Conservation (phyloP, 2,888 invertebrate genomes). For the Watsonalla binaria region DNA sequence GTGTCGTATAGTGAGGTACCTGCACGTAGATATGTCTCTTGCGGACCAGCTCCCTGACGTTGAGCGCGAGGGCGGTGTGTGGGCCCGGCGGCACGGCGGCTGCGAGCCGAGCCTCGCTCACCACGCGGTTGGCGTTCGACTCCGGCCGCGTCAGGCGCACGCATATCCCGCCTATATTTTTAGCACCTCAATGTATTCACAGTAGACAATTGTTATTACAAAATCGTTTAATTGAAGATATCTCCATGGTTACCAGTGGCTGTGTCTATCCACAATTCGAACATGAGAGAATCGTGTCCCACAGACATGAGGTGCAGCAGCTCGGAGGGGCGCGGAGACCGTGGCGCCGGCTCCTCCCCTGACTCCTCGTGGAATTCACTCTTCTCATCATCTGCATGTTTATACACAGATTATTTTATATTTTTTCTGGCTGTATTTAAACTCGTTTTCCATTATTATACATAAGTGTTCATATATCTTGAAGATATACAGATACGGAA, state of each 20-base stretch:
- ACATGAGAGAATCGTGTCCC: constrained; percentile 80
- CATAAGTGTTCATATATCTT: no score
- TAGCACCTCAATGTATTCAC: no score
- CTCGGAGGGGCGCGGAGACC: constrained; percentile 25
- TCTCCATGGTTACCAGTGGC: constrained; percentile 35
- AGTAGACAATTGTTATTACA: no score
- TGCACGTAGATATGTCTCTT: constrained; percentile 78
- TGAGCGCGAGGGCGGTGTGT: constrained; percentile 80
- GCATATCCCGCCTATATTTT: constrained; percentile 55
- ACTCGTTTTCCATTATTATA: no score
- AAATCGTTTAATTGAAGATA: no score
- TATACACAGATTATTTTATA: no score
- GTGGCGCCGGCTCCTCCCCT: constrained; percentile 17
- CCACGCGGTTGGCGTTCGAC: constrained; percentile 58
- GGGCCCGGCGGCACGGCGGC: constrained; percentile 55
- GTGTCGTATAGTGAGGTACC: constrained; percentile 24
- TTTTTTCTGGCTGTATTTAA: no score
- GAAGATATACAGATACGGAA: no score
- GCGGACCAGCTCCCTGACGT: constrained; percentile 76
- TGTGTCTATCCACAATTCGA: constrained; percentile 81
- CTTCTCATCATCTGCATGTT: no score
- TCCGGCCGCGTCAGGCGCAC: constrained; percentile 77
- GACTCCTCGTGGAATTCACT: no score
- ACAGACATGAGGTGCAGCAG: constrained; percentile 79
- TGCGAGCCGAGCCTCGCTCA: constrained; percentile 70